Evolutionary conservation across 2,888 invertebrate genomes (phyloP).

Genomic region (Apamea monoglypha): DNA sequence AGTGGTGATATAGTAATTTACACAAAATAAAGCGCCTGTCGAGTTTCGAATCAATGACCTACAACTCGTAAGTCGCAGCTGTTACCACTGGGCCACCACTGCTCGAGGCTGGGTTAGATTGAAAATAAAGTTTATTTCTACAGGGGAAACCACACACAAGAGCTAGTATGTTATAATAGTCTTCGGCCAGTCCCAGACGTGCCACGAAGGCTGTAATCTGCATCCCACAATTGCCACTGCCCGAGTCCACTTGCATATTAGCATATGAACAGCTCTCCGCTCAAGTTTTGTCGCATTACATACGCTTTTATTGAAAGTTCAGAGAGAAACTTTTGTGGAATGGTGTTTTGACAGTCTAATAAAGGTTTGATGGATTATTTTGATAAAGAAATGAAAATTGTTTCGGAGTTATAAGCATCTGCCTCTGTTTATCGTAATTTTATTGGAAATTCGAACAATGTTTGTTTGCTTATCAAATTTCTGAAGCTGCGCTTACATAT

Average conservation of each 20-base stretch:
- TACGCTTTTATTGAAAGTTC: slow-evolving; percentile 28
- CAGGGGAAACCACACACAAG: neutral
- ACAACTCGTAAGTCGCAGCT: too few species aligned
- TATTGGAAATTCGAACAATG: neutral
- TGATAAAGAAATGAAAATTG: neutral
- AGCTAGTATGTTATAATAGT: slow-evolving; percentile 1
- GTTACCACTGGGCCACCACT: too few species aligned
- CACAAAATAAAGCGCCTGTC: too few species aligned
- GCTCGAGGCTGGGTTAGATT: neutral
- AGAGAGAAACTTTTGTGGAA: slow-evolving; percentile 15
- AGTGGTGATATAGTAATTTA: too few species aligned
- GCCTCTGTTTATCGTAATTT: neutral
- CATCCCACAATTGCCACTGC: slow-evolving; percentile 26
- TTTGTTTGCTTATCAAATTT: neutral
- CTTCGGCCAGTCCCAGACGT: slow-evolving; percentile 3
- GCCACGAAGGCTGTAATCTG: slow-evolving; percentile 42
- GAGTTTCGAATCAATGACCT: too few species aligned
- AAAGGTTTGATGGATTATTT: slow-evolving; percentile 17
- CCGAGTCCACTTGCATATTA: slow-evolving; percentile 26
- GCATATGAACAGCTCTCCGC: slow-evolving; percentile 47
- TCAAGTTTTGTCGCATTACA: slow-evolving; percentile 20
- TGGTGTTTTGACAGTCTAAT: slow-evolving; percentile 11
- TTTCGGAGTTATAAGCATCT: neutral
- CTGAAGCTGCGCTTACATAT: too few species aligned
- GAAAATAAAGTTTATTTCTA: neutral